Conservation (phyloP, 2,888 invertebrate species). For the Caenorhabditis sinica region DNA sequence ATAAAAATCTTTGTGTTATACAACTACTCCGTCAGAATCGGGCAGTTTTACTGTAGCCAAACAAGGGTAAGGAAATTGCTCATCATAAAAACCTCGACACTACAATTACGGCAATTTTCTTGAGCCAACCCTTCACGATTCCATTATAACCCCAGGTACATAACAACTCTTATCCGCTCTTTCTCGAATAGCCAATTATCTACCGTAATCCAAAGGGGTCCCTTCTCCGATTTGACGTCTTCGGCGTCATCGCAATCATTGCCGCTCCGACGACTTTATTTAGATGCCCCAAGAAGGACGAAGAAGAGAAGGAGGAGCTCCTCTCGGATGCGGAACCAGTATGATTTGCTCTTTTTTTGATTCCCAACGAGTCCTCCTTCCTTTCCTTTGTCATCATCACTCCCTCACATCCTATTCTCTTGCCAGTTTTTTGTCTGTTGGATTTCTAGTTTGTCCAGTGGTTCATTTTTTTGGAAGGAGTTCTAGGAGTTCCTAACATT, state of each 20-base stretch:
- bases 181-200: slow-evolving; percentile 12
- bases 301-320: background rate
- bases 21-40: no score
- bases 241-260: slow-evolving; percentile 21
- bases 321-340: slow-evolving; percentile 45
- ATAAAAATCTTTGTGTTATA: no score
- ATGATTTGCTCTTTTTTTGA: slow-evolving; percentile 42
- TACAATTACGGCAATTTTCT: background rate
- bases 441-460: slow-evolving; percentile 8
- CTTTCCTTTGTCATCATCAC: slow-evolving; percentile 22
- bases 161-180: background rate
- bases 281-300: slow-evolving; percentile 8
- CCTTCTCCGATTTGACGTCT: background rate
- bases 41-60: no score
- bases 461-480: slow-evolving; percentile 13
- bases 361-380: slow-evolving; percentile 15
- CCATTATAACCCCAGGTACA: background rate
- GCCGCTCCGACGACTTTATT: slow-evolving; percentile 32
- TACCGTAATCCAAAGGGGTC: slow-evolving; percentile 32
- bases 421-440: slow-evolving; percentile 14
- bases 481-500: background rate
- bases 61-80: no score
- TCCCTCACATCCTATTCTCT: slow-evolving; percentile 42
- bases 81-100: no score
- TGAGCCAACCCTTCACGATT: background rate